Conservation (phyloP, 2,797 vertebrate species). For the Acomys russatus region DNA sequence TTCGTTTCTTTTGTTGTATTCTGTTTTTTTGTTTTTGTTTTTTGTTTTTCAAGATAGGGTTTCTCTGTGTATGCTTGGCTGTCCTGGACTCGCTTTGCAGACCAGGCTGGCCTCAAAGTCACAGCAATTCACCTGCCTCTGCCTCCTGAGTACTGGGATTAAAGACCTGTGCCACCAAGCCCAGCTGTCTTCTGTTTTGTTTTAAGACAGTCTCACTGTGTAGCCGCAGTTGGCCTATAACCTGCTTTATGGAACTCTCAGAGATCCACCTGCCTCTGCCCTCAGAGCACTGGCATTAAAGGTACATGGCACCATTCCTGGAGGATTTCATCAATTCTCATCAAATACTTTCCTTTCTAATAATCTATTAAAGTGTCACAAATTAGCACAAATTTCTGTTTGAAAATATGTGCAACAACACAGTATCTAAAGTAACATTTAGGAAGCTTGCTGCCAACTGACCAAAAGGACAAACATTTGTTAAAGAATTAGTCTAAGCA, state of each 20-base stretch:
- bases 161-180: too few relatives aligned
- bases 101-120: too few relatives aligned
- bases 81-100: too few relatives aligned
- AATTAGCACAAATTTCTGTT: constrained; percentile 56
- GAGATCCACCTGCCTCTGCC: background rate
- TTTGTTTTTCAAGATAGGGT: too few relatives aligned
- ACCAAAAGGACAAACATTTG: constrained; percentile 63
- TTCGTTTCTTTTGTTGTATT: constrained; percentile 53
- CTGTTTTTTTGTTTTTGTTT: too few relatives aligned
- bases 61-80: too few relatives aligned
- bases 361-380: constrained; percentile 51
- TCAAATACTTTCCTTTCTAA: constrained; percentile 55
- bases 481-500: constrained; percentile 36
- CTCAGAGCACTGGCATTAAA: background rate
- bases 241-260: background rate
- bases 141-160: too few relatives aligned
- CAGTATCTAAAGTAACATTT: constrained; percentile 45
- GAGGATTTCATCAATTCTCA: constrained; percentile 47
- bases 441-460: constrained; percentile 56
- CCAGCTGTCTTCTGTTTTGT: background rate
- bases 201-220: background rate
- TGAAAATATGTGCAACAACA: constrained; percentile 19
- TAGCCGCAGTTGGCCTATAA: background rate
- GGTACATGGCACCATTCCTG: background rate
- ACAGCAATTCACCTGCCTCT: too few relatives aligned